Evolutionary conservation across 1,140 invertebrate species (phyloP), one percentile per base, ranked within the genome.

Genomic region (Drosophila nigromelanica): DNA sequence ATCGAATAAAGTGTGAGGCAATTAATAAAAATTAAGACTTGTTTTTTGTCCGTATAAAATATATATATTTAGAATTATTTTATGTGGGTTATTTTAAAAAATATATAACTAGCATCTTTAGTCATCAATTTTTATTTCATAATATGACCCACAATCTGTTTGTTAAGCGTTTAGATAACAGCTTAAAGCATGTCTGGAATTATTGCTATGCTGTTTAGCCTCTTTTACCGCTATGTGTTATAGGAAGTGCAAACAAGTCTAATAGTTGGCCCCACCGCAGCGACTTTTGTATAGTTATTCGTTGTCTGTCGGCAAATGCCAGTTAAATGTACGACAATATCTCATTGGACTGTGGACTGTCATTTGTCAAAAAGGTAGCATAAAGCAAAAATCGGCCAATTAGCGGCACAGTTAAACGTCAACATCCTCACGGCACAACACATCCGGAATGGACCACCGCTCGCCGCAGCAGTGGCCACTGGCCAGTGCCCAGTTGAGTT

Each of bases 401-500:
- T 87, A 87, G 78, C 83, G 76, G 73, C 85, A 82, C 82, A 89
- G 82, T 87, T 87, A 87, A 87, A 87, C 82, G 82, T 87, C 83
- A 87, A 87, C 82, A 87, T 87, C 82, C 82, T 87, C 83, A 87
- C 82, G 79, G 78, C 82, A 70, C 82, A 73, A 43, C 60, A 89
- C 83, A 87, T 89, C 83, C 83, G 82, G 83, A 87, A 60, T 68
- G 63, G 55, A 52, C 42, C 43, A 54, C 68, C 45, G 54, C 12
- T 42, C 11, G 27, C 37, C 37, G 27, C 56, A 8, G 56, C 39
- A 14, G 48, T n/a, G 24, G 18, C 40, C 40, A 42, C n/a, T 45
- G n/a, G 4, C n/a, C 39, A 40, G 39, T 45, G 39, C n/a, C 39
- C 39, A 14, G n/a, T 5, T 33, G 55, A 24, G 42, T 18, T 47